Base-by-base conservation (phyloP, 1,140 invertebrate species). In the Maniola jurtina region DNA sequence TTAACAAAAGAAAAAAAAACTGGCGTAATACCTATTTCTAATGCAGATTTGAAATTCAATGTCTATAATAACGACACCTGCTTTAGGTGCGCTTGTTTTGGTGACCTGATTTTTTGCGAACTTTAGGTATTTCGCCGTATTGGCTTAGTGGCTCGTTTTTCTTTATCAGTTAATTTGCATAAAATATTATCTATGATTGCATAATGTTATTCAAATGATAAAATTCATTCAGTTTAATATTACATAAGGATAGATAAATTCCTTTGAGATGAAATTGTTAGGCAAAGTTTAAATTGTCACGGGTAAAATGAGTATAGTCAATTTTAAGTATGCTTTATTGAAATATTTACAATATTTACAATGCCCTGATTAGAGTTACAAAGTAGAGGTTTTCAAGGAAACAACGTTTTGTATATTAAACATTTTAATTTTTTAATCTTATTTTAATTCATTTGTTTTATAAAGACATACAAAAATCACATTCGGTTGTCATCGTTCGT, bases 401-500 rank as follows among this genome's bases (percentile, higher is more conserved):
- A 64, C 58, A 61, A 69, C 16, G n/a, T 64, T 10, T 54, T 15
- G 8, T 60, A 14, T 60, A 56, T 69, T 64, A 64, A 61, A 64
- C 11, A 42, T 52, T 64, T 71, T 71, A 60, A 2, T 35, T 52
- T 64, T 71, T 71, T 59, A 54, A 54, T 71, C 60, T 63, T 67
- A 66, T 52, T 54, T 48, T 25, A 60, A 35, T 50, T 61, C 25
- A 38, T 69, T 69, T 64, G 47, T 64, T 69, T 25, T 69, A 40
- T 61, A 64, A 69, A 64, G 40, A 56, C 67, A 38, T 64, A 69
- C 67, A 69, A 69, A 68, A 84, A 84, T 88, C 87, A 88, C 85
- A 88, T 76, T 76, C 65, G 83, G 74, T 79, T 73, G 61, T 79
- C 72, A 80, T 79, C 75, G 69, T 73, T 71, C 73, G 68, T 73